Percentiles rank a stretch among this genome's conserved stretches.
These are phyloP conservation scores for Euzophera pinguis DNA, from an alignment of 2,888 invertebrate genomes.

Conservation along the genomic window DNA sequence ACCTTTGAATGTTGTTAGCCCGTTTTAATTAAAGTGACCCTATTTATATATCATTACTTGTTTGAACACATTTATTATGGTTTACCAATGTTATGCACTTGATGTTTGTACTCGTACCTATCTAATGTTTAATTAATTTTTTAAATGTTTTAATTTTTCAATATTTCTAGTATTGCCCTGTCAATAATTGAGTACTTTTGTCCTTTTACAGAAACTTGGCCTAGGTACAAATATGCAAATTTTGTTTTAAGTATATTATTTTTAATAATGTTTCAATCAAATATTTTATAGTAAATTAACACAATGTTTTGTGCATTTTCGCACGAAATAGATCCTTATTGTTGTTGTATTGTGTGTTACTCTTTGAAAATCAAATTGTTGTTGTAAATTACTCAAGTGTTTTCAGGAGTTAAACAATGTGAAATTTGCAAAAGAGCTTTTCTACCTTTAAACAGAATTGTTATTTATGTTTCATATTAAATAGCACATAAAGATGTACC, in stretches of 20 bases:
- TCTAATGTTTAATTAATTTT: constrained; percentile 23
- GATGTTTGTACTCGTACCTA: constrained; percentile 22
- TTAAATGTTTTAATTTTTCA: background rate
- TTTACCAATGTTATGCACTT: constrained; percentile 26
- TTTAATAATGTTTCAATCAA: background rate
- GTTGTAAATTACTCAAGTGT: constrained; percentile 30
- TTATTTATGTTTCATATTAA: background rate
- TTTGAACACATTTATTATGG: constrained; percentile 19
- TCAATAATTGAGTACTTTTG: background rate
- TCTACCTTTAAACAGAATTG: background rate
- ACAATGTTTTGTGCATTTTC: constrained; percentile 13
- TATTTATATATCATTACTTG: constrained; percentile 1
- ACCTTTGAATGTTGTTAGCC: constrained; percentile 18
- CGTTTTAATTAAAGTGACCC: constrained; percentile 16
- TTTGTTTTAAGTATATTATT: background rate
- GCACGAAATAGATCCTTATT: constrained; percentile 21
- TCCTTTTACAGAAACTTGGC: background rate
- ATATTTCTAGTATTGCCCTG: background rate
- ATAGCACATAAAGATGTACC: background rate
- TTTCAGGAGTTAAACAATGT: constrained; percentile 14
- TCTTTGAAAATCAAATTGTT: constrained; percentile 45
- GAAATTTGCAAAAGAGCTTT: background rate
- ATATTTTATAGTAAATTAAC: background rate
- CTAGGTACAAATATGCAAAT: background rate
- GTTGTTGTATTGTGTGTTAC: constrained; percentile 57